Evolutionary conservation across 2,888 invertebrate species (phyloP), one percentile per base, ranked within the genome.

Genomic region (Agrilus cyanescens): DNA sequence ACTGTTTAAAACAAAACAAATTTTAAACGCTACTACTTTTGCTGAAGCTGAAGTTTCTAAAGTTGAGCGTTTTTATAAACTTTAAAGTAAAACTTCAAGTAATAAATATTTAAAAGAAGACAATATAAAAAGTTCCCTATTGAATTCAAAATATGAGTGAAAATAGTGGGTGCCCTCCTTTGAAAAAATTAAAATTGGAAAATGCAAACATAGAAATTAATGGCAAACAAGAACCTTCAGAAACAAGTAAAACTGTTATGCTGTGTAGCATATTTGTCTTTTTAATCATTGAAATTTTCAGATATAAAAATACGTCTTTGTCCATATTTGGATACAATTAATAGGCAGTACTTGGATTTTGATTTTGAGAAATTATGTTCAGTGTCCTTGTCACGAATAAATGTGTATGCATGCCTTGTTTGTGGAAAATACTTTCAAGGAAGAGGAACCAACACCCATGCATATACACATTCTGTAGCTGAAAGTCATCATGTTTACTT

Each of bases 301-400:
- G 25, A 25, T 25, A 25, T 10, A 25, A 25, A 25, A 10, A 10
- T 25, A 25, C 45, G 47, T 12, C 73, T 87, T 35, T 98, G 98
- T 59, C 98, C 98, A 0, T 98, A 98, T 62, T 70, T 98, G 57
- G 98, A 98, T 60, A 97, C 97, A 1, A 99, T 99, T 47, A 96
- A 98, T 66, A 76, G 98, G 40, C 90, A 93, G 57, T 81, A 95
- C 47, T 68, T 99, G 47, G 98, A 99, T 69, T 99, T 99, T 71
- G 98, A 99, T 70, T 99, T 99, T 71, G 98, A 99, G 68, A 99
- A 99, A 65, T 68, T 99, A 16, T 99, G 98, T 63, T 97, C 97
- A 0, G 87, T 99, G 31, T 97, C 97, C 0, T 66, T 99, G 48
- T 97, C 97, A 0, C 82, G 98, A 58, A 94, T 98, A 54, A 99